These are phyloP conservation scores for Noctua fimbriata DNA, from an alignment of 2,888 invertebrate genomes.

Conservation along the genomic window DNA sequence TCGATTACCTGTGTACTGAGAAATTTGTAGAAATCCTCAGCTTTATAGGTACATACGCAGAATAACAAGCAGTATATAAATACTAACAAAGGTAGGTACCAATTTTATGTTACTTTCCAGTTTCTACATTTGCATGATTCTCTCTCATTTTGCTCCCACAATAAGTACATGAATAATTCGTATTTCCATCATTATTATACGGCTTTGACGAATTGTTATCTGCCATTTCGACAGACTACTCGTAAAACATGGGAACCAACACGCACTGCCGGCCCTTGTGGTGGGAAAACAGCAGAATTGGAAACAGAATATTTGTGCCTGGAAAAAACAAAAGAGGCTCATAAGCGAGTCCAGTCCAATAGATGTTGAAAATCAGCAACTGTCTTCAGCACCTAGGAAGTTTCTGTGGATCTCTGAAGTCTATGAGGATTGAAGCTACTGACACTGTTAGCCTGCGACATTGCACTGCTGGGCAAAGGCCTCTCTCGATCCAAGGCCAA, in stretches of 20 bases:
- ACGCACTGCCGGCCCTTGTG: too few species aligned
- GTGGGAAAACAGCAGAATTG: not conserved
- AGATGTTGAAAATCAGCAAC: too few species aligned
- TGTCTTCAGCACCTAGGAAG: not conserved
- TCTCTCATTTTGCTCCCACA: conserved; percentile 19
- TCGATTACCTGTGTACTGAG: not conserved
- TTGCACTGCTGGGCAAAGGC: too few species aligned
- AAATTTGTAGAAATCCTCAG: conserved; percentile 16
- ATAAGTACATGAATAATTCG: not conserved
- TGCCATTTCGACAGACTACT: not conserved
- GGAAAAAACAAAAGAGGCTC: not conserved
- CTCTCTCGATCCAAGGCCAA: too few species aligned
- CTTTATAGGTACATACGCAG: not conserved
- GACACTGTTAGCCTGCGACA: too few species aligned
- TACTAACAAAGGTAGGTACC: not conserved
- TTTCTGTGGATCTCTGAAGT: not conserved
- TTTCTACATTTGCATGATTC: conserved; percentile 12
- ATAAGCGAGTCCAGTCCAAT: not conserved
- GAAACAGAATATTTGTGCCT: not conserved
- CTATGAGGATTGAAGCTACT: too few species aligned
- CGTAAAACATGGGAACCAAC: not conserved
- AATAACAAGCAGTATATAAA: conserved; percentile 16
- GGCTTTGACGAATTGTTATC: not conserved
- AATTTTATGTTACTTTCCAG: conserved; percentile 7
- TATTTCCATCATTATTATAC: not conserved